Evolutionary conservation across 2,888 invertebrate genomes (phyloP), one percentile per base, ranked within the genome.

Genomic region (Selenia dentaria): DNA sequence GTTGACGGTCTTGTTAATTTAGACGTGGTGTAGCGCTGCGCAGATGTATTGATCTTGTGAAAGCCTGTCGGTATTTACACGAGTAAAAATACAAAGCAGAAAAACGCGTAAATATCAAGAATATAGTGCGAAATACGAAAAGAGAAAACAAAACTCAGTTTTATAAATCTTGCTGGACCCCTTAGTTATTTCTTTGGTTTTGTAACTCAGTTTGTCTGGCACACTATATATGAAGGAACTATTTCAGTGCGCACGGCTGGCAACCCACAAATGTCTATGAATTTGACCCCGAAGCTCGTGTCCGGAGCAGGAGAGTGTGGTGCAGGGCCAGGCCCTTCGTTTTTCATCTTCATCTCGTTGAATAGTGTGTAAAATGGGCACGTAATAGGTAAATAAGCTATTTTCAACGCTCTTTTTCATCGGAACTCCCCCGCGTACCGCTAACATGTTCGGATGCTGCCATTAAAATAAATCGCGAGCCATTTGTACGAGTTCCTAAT

Each of bases 281-380:
- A 78, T 89, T 90, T 91, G 91, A 91, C 91, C 91, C 88, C 91
- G 88, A 86, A 85, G 88, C 88, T 88, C 84, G 85, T 89, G 86
- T 88, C 82, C 86, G 79, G 83, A 86, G 84, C 84, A 83, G 79
- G 79, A 76, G 83, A 82, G 85, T 83, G 86, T 75, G 79, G 83
- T 83, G 86, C 83, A 87, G 88, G 90, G 88, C 75, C 74, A 83
- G 88, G 35, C 88, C 89, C 86, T 86, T 83, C 82, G 79, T 79
- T 83, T 88, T 85, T 83, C 72, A 74, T 85, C 79, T 85, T 83
- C 84, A 80, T 80, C 79, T 74, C 71, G 77, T 78, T 75, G 70
- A 77, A 83, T 74, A 78, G 75, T 74, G 83, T 82, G 79, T 86
- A 90, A 89, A 90, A 91, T 91, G 91, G 89, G 89, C 83, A 90